These are phyloP conservation scores for Gnathonemus echidnorhynchus DNA, from an alignment of 2,113 vertebrate genomes.

Conservation along the genomic window DNA sequence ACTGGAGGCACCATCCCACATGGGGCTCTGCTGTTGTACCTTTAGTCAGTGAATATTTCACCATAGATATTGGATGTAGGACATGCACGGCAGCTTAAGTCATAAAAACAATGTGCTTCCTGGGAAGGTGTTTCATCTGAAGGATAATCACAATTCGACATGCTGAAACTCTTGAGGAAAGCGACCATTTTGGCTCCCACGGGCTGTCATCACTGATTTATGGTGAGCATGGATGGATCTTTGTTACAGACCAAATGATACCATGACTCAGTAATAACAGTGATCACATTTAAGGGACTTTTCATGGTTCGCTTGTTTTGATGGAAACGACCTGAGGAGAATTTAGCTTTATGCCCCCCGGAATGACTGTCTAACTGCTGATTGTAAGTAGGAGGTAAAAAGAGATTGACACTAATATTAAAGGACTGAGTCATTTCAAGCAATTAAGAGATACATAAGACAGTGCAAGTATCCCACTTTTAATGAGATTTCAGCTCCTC, in stretches of 20 bases:
- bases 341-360: not conserved
- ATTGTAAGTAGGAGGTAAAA: not conserved
- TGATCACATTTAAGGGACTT: not conserved
- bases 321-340: not conserved
- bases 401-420: not conserved
- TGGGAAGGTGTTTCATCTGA: not conserved
- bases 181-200: not conserved
- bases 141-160: not conserved
- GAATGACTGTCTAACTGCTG: not conserved
- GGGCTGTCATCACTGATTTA: not conserved
- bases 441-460: not conserved
- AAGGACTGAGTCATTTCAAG: not conserved
- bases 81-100: not conserved
- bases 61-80: not conserved
- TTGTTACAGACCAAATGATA: not conserved
- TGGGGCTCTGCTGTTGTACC: not conserved
- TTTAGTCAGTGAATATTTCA: not conserved
- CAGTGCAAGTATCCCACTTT: not conserved
- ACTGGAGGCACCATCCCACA: not conserved
- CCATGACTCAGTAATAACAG: not conserved
- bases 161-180: not conserved
- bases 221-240: not conserved
- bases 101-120: not conserved
- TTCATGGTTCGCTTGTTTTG: not conserved
- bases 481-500: not conserved